phyloP scores from a whole-genome alignment of 1,140 invertebrate species.

The Galleria mellonella region DNA sequence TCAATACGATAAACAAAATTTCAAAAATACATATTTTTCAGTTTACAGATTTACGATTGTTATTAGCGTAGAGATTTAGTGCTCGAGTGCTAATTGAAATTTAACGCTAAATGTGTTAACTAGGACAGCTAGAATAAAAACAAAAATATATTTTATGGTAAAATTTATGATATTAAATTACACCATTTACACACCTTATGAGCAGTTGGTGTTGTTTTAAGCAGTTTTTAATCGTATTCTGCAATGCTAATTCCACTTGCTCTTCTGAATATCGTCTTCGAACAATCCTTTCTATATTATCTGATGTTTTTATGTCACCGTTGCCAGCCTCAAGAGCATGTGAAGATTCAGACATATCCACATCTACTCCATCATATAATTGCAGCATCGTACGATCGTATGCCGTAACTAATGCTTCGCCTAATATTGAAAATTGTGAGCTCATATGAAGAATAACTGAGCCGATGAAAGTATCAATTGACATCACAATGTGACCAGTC shows the following conservation, averaged over 20 bases:
- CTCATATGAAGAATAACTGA: constrained; percentile 63
- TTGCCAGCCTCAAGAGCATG: background rate
- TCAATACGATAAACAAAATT: no score
- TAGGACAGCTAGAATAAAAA: constrained; percentile 7
- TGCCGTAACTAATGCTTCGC: constrained; percentile 52
- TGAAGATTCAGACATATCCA: constrained; percentile 6
- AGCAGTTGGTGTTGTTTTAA: constrained; percentile 54
- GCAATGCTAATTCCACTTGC: constrained; percentile 43
- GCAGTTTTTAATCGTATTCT: constrained; percentile 33
- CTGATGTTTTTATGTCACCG: background rate
- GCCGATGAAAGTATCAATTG: constrained; percentile 58
- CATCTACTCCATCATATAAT: constrained; percentile 20
- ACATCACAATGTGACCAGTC: constrained; percentile 67
- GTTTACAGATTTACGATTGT: background rate
- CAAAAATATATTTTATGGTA: constrained; percentile 8
- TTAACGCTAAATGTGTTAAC: constrained; percentile 1
- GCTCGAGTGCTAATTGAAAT: constrained; percentile 13
- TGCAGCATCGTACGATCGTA: constrained; percentile 41
- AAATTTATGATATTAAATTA: background rate
- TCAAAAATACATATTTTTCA: no score
- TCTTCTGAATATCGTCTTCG: constrained; percentile 22
- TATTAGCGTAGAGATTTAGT: constrained; percentile 4
- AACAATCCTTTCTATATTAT: constrained; percentile 29
- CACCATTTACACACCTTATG: constrained; percentile 30
- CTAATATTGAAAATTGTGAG: constrained; percentile 47